Conservation (phyloP, 1,140 invertebrate species). For the Micrasema minimum region DNA sequence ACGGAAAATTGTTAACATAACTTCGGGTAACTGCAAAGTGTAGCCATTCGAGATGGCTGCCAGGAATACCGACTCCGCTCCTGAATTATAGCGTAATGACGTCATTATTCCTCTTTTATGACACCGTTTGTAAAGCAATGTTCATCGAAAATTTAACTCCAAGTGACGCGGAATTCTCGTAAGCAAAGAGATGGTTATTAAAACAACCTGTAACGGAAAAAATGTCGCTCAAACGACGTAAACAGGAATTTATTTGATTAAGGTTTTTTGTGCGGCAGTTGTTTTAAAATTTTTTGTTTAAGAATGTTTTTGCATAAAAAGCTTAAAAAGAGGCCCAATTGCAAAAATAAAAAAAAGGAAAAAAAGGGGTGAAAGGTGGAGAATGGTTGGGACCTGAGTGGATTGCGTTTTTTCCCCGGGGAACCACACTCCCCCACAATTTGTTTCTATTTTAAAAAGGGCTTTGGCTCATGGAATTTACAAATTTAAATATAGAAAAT, state of each 20-base stretch:
- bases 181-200: conserved; percentile 21
- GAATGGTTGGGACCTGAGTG: no score
- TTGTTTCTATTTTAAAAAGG: no score
- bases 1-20: conserved; percentile 4
- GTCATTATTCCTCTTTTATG: conserved; percentile 25
- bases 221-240: background rate
- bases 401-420: no score
- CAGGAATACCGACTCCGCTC: conserved; percentile 4
- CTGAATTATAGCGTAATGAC: conserved; percentile 31
- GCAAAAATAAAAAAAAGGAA: no score
- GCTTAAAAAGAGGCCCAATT: no score
- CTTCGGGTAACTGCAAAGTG: conserved; percentile 23
- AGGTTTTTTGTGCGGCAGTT: conserved; percentile 6
- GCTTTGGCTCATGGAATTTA: no score
- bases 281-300: no score
- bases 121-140: conserved; percentile 20
- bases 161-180: conserved; percentile 12
- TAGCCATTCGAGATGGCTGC: background rate
- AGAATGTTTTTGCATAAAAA: no score
- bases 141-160: conserved; percentile 22
- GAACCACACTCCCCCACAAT: no score
- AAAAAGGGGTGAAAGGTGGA: no score
- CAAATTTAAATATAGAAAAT: no score
- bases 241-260: conserved; percentile 22
- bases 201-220: conserved; percentile 1